Evolutionary conservation across 2,888 invertebrate genomes (phyloP), one percentile per base, ranked within the genome.

Genomic region (Cancer borealis): DNA sequence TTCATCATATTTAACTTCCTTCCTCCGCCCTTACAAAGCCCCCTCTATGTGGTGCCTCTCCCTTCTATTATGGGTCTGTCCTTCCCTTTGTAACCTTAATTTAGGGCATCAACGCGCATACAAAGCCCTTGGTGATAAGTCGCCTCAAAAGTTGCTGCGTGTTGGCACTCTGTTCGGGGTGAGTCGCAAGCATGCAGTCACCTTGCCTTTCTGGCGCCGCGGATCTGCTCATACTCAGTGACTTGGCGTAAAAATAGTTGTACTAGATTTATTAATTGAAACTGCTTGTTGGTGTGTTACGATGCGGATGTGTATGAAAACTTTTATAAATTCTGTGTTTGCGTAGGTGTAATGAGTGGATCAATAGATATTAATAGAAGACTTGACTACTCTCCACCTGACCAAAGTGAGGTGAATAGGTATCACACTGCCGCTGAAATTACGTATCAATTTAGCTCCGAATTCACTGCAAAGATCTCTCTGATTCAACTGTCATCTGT

Each of bases 121-220:
- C 21, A n/a, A 17, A 21, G 21, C 73, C 26, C 73, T n/a, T 73
- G 26, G 73, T 73, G 73, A 73, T 73, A 73, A 73, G 26, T 8
- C 73, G 73, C 0, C 26, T 73, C 73, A 73, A 73, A 66, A 73
- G 26, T 8, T 73, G 73, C 73, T 73, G 73, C 21, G 73, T 73
- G 73, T 73, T 73, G 73, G 73, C 73, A 73, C 73, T 73, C n/a
- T 26, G 73, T 14, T 54, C 73, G 26, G n/a, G 73, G 73, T 73
- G 73, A 73, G 6, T 0, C 73, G 6, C 73, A 73, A 26, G 73
- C 73, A 66, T 66, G 66, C 66, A 73, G 73, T 73, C 26, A 10
- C n/a, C 66, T 21, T 26, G n/a, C n/a, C n/a, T n/a, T 26, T 26
- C 54, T 73, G 73, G 73, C 73, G 73, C 73, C 73, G 26, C 0